A percentile compares a stretch with the other conserved stretches of the same genome.
These are phyloP conservation scores for Podotricha telesiphe DNA, from an alignment of 2,888 invertebrate species.

Conservation along the genomic window DNA sequence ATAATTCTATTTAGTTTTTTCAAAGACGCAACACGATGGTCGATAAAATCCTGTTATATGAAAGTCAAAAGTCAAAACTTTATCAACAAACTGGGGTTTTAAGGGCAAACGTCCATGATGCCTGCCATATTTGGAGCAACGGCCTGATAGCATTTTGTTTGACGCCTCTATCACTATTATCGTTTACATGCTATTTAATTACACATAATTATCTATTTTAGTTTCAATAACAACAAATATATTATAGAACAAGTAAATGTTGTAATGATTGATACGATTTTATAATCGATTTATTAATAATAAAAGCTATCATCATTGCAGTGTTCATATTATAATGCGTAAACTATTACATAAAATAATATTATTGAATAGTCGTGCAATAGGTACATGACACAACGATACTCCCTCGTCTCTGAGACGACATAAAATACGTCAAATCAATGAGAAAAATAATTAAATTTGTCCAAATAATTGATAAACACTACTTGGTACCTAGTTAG, in stretches of 20 bases:
- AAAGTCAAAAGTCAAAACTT: neutral
- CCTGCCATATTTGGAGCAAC: conserved; percentile 28
- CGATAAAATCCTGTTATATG: neutral
- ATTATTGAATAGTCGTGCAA: neutral
- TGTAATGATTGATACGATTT: conserved; percentile 2
- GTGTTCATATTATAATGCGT: conserved; percentile 1
- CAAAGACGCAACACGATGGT: neutral
- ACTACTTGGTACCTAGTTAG: conserved; percentile 73
- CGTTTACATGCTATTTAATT: conserved; percentile 15
- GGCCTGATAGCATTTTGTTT: conserved; percentile 24
- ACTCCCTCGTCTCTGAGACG: neutral
- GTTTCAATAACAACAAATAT: conserved; percentile 10
- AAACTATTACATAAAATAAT: neutral
- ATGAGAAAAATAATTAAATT: neutral
- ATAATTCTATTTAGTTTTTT: neutral
- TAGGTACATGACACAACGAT: neutral
- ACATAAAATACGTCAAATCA: neutral
- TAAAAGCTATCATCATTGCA: neutral
- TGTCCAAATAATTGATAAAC: conserved; percentile 5
- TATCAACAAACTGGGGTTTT: conserved; percentile 12
- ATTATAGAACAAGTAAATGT: conserved; percentile 11
- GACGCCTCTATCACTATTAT: conserved; percentile 18
- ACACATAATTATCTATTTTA: conserved; percentile 13
- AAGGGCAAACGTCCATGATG: neutral
- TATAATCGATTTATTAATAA: neutral